Evolutionary conservation across 2,113 vertebrate genomes (phyloP).

Genomic region (Gnathonemus longibarbis): DNA sequence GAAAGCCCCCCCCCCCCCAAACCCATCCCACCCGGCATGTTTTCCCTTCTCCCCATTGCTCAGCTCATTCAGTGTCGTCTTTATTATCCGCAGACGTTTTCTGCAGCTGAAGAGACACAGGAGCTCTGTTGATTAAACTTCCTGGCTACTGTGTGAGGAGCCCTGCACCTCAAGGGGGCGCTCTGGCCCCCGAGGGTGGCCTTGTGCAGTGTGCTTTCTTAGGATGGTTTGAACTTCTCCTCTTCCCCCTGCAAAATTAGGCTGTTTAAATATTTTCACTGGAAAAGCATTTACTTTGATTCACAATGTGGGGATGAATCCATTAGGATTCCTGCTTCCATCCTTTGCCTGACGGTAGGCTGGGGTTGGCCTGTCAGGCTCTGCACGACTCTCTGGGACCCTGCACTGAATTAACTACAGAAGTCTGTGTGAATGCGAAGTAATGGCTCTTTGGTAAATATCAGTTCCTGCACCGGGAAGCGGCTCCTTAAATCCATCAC

Average conservation of each 20-base stretch:
- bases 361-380: not conserved
- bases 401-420: not conserved
- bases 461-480: not conserved
- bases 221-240: not conserved
- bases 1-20: too few species aligned
- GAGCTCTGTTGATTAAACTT: not conserved
- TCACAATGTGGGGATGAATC: not conserved
- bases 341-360: not conserved
- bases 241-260: not conserved
- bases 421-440: not conserved
- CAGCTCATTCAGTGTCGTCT: slow-evolving; percentile 6
- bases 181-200: not conserved
- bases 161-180: not conserved
- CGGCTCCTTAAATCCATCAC: not conserved
- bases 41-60: slow-evolving; percentile 6
- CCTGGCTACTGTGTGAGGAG: not conserved
- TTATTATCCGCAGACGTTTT: slow-evolving; percentile 22
- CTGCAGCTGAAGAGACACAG: not conserved
- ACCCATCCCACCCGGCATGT: not conserved
- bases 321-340: not conserved
- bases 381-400: not conserved
- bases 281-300: not conserved
- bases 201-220: not conserved
- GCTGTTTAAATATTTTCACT: not conserved
- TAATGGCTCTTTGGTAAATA: not conserved